Base-by-base conservation (phyloP, 2,888 invertebrate species). In the Cheilosia variabilis region DNA sequence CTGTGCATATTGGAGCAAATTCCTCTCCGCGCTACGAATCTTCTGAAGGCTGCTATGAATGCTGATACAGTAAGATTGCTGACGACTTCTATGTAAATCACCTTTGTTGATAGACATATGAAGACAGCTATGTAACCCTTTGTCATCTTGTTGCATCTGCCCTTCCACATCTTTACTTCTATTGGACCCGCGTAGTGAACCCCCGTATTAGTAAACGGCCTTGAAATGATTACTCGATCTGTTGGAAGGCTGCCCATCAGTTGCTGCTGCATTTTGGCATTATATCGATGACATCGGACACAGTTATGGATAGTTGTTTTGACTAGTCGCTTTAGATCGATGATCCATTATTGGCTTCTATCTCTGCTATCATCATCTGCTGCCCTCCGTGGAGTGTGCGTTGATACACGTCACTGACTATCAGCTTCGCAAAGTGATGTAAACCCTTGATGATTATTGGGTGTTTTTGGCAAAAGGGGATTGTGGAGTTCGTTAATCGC, bases 281-380 rank as follows among this genome's bases (percentile, higher is more conserved):
- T 58, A 13, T 75, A 50, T 50, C 57, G 47, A 37, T 75, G 57
- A 17, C 47, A 47, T 19, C 47, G 50, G 4, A 24, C 24, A 24
- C 24, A 24, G 24, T 24, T 24, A 24, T 24, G 24, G 24, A 24
- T 4, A 2, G 24, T 17, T 19, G 43, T 13, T 37, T 37, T 37
- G 37, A 37, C 37, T 37, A 37, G 37, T 37, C 37, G 37, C 37
- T 10, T 37, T 10, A 37, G 37, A 9, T 37, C 13, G 9, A 13
- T 37, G 37, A 52, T 52, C 52, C 52, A 52, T 4, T 52, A 52
- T 22, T 52, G 52, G 52, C 19, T 50, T 58, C 75, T 34, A 13
- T 75, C 45, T 47, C 57, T 22, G 66, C 75, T 41, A 66, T 65
- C 52, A 76, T 58, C 10, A 76, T 43, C 52, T 72, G 60, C 24